Evolutionary conservation across 2,888 invertebrate genomes (phyloP).

Genomic region (Chrysolina haemoptera): DNA sequence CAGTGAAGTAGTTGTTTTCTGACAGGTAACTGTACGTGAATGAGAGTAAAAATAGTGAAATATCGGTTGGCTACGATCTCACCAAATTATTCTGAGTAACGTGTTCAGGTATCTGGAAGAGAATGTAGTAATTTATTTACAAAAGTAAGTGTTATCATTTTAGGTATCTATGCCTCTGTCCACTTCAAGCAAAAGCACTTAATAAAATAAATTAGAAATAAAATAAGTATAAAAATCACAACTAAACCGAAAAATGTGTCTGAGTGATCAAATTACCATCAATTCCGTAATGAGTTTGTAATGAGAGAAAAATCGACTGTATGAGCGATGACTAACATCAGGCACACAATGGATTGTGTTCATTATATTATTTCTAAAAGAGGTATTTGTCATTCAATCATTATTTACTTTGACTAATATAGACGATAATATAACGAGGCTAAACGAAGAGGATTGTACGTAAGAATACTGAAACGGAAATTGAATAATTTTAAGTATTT

Average conservation of each 20-base stretch:
- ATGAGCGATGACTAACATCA: not conserved
- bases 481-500: not conserved
- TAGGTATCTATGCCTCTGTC: too few relatives aligned
- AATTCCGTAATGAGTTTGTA: not conserved
- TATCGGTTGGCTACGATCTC: too few relatives aligned
- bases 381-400: not conserved
- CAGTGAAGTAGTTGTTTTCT: too few relatives aligned
- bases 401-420: constrained; percentile 10
- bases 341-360: constrained; percentile 2
- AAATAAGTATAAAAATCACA: too few relatives aligned
- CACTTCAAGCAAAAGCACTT: too few relatives aligned
- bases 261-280: constrained; percentile 1
- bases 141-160: too few relatives aligned
- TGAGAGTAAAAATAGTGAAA: too few relatives aligned
- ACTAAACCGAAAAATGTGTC: not conserved
- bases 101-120: too few relatives aligned
- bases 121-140: too few relatives aligned
- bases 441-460: not conserved
- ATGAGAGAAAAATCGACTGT: not conserved
- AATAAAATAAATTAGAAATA: not conserved
- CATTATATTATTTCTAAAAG: constrained; percentile 5
- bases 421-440: not conserved
- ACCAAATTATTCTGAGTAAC: too few relatives aligned
- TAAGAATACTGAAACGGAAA: not conserved
- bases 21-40: too few relatives aligned